A percentile compares a stretch with the other conserved stretches of the same genome.
Conservation (phyloP, 2,113 vertebrate species). For the Petrocephalus zakoni region DNA sequence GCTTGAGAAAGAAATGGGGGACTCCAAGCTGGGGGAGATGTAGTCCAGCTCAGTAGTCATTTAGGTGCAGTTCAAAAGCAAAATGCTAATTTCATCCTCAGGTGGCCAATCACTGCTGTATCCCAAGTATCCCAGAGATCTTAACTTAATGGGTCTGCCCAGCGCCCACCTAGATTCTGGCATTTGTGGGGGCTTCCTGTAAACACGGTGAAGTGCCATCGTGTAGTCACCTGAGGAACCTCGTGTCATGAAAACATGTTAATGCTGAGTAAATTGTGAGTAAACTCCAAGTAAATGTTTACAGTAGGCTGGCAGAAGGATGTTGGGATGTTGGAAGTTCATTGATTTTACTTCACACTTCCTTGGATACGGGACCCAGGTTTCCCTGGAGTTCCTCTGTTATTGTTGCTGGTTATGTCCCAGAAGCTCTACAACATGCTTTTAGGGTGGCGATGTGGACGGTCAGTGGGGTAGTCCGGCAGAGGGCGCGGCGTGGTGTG, state of each 20-base stretch:
- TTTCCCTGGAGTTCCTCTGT: not conserved
- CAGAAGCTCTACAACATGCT: not conserved
- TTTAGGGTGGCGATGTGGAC: not conserved
- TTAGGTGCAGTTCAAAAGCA: not conserved
- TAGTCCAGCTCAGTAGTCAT: not conserved
- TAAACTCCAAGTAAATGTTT: not conserved
- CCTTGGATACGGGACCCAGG: not conserved
- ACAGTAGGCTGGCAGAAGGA: not conserved
- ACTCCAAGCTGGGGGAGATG: not conserved
- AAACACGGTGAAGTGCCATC: slow-evolving; percentile 33
- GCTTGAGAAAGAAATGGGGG: not conserved
- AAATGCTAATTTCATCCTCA: slow-evolving; percentile 13
- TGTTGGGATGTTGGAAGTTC: not conserved
- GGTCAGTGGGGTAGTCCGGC: not conserved
- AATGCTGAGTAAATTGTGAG: not conserved
- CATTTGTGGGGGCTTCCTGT: slow-evolving; percentile 35
- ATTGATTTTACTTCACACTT: not conserved
- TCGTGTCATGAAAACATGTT: slow-evolving; percentile 14
- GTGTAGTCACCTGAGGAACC: slow-evolving; percentile 28
- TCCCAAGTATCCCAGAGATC: slow-evolving; percentile 27
- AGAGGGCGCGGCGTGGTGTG: not conserved
- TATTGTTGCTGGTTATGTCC: not conserved
- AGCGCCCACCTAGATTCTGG: slow-evolving; percentile 42
- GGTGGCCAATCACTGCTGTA: not conserved
- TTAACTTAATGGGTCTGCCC: slow-evolving; percentile 37